Base-by-base conservation (phyloP, 2,888 invertebrate species). In the Sphaeridia pumilis region DNA sequence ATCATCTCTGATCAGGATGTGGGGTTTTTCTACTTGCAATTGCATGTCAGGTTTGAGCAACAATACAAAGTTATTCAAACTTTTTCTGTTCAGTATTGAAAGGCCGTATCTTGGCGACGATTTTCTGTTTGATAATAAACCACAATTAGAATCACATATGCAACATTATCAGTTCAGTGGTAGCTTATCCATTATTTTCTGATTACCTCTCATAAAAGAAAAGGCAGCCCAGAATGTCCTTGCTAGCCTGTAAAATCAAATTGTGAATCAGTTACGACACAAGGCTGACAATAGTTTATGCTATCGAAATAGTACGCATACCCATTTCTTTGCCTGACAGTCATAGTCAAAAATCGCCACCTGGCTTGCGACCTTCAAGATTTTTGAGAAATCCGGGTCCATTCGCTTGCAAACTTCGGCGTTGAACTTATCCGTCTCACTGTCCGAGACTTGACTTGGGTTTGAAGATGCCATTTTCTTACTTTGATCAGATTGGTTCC, bases 11-110 rank as follows among this genome's bases (percentile, higher is more conserved):
- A 74, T 73, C 31, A 75, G 67, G 31, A 75, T 66, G 62, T 74
- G 74, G 1, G 75, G 75, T 50, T 71, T 69, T 57, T 73, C 71
- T 7, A 71, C 66, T 61, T 74, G 73, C 55, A 74, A 71, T 62
- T 75, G 74, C 48, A 73, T 68, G 49, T 72, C 71, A 53, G 69
- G 69, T 26, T 70, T 73, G 54, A 75, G 69, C 4, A 73, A 72
- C 61, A 74, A 73, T 21, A 73, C 69, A 55, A 73, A 68, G 64
- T 75, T 75, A 55, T 70, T 71, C 34, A 72, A 67, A 45, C 70
- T 73, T 25, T 73, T 69, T 46, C 74, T 67, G 65, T 75, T 75
- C 57, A 75, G 70, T 46, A 75, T 72, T 66, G 73, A 71, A 60
- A 74, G 72, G 31, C 73, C 74, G 66, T 73, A 69, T 50, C 67